Base-by-base conservation (phyloP, 1,140 invertebrate species). In the Zaprionus inermis region DNA sequence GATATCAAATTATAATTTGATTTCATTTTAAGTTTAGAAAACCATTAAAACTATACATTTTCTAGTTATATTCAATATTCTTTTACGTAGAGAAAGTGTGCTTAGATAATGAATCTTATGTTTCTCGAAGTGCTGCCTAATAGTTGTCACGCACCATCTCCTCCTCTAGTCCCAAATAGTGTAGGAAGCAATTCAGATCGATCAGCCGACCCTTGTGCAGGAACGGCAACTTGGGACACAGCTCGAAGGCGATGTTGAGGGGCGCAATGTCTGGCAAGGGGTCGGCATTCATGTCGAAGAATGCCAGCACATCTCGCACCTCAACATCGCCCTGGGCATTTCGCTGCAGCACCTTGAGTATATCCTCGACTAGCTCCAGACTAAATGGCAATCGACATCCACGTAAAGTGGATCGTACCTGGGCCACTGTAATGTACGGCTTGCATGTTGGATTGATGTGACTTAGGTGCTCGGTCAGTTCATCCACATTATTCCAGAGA, bases 341-440 rank as follows among this genome's bases (percentile, higher is more conserved):
- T 75, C 93, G 95, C 16, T 90, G 82, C n/a, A 95, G 75, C 34
- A 95, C 94, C 88, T 95, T 92, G 18, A 97, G 89, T 92, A 97
- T 94, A 36, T 94, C 94, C 72, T 95, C 94, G 63, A 96, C 91
- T 0, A 97, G 92, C 66, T 96, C 94, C 5, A 93, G 81, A 60
- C 95, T 94, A 1, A 97, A 91, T 0, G 96, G 96, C 44, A 97
- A 73, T 44, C 94, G 93, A 59, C 94, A 94, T 2, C 94, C 95
- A 16, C 94, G 93, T 12, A 96, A 79, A 32, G 95, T 92, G 51
- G 94, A 94, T 12, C 95, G 94, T 10, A 96, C 76, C 18, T 94
- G 93, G 7, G 93, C 80, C 18, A 92, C 92, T 0, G 92, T 61
- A 14, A 97, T 81, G 38, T 93, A 94, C 41, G 95, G 95, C 10